Evolutionary conservation across 2,888 invertebrate genomes (phyloP).

Genomic region (Hyposoter didymator): DNA sequence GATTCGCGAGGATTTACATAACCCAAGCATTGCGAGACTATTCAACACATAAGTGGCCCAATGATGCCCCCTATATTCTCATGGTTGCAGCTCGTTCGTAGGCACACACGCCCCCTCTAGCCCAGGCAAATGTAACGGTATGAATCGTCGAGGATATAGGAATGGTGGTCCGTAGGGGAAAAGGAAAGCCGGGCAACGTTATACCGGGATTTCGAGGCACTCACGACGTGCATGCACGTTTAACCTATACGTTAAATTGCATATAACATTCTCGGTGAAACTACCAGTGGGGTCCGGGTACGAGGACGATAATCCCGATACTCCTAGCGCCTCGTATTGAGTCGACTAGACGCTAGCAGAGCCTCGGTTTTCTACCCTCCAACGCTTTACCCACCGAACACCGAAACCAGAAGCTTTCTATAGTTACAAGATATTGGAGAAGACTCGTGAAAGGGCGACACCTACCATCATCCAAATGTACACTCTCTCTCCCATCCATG

Average conservation of each 20-base stretch:
- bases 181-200: conserved; percentile 17
- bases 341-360: conserved; percentile 38
- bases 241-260: conserved; percentile 52
- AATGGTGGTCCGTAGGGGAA: neutral
- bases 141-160: neutral
- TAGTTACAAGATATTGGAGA: conserved; percentile 6
- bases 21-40: conserved; percentile 63
- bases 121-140: conserved; percentile 2
- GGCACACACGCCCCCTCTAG: neutral
- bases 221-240: conserved; percentile 47
- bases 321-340: conserved; percentile 29
- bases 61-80: conserved; percentile 45
- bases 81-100: neutral
- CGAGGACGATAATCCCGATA: conserved; percentile 55
- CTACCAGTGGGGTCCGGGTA: conserved; percentile 1
- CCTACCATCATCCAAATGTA: conserved; percentile 17
- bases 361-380: conserved; percentile 7
- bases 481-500: conserved; percentile 1
- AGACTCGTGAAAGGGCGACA: conserved; percentile 33
- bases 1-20: conserved; percentile 77
- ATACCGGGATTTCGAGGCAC: conserved; percentile 42
- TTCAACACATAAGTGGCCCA: conserved; percentile 53
- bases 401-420: conserved; percentile 45
- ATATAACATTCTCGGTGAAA: conserved; percentile 41
- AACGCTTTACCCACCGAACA: neutral